Base-by-base conservation (phyloP, 2,113 vertebrate species). In the Numenius arquata region DNA sequence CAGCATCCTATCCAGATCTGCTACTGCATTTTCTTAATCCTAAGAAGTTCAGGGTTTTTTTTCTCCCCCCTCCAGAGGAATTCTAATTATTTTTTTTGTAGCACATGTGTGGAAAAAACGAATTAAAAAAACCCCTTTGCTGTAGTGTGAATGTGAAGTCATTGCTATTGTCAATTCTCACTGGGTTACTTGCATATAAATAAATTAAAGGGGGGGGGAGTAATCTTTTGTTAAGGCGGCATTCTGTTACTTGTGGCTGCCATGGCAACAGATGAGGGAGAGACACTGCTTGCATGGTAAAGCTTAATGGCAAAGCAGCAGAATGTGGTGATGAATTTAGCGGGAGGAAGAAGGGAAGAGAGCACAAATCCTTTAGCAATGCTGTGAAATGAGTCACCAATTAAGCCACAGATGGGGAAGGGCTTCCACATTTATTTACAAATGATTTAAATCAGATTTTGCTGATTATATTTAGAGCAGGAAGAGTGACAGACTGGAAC, bases 231-330 rank as follows among this genome's bases (percentile, higher is more conserved):
- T 96, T 87, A 70, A 74, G 15, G 20, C 56, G 55, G 62, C 66
- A 41, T 93, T 92, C 85, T 90, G 94, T 86, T 79, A 45, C 78
- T 91, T 14, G 62, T 63, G 94, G 96, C 94, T 96, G 95, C 95
- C 58, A 96, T 96, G 96, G 96, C 47, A 97, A 97, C 96, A 84
- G 90, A 91, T 89, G 94, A 91, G 72, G 30, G 41, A 32, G 88
- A 88, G 86, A 19, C 73, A 3, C 29, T 11, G 52, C 88, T 68
- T 53, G 59, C 61, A 15, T 84, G 93, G 79, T 48, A 52, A 85
- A 85, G 95, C 93, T 90, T 52, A 63, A 70, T 71, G 71, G 92
- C 68, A 61, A 50, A 65, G 95, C 93, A 17, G 83, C 73, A 55
- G 94, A 79, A 61, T 32, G 73, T 20, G 67, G 81, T 4, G 84